Conservation (phyloP, 2,113 vertebrate genomes). For the Loxodonta africana region DNA sequence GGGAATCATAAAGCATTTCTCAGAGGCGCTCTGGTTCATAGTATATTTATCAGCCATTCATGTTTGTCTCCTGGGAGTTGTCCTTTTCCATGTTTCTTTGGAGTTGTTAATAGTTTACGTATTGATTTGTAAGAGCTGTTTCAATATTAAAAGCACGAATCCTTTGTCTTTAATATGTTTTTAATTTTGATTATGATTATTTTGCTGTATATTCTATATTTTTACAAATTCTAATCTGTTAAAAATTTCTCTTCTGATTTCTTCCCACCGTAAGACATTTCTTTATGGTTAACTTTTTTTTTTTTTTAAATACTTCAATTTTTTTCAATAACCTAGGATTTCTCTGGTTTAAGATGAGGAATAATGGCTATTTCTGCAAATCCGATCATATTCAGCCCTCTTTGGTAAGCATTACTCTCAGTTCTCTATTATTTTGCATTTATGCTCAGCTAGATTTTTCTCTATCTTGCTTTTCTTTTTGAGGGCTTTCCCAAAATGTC, state of each 20-base stretch:
- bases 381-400: not conserved
- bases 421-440: not conserved
- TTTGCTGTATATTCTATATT: not conserved
- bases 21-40: not conserved
- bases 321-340: not conserved
- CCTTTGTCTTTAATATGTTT: not conserved
- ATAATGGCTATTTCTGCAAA: not conserved
- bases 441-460: not conserved
- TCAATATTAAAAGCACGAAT: not conserved
- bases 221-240: not conserved
- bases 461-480: not conserved
- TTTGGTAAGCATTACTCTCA: not conserved
- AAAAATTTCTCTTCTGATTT: not conserved
- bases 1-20: not conserved
- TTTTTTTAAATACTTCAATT: not conserved
- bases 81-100: not conserved
- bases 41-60: not conserved
- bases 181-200: not conserved
- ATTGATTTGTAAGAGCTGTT: slow-evolving; percentile 8
- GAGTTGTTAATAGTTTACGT: slow-evolving; percentile 39
- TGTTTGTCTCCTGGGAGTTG: not conserved
- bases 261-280: not conserved
- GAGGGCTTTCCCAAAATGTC: not conserved
- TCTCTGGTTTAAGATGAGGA: not conserved
- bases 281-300: not conserved